Base-by-base conservation (phyloP, 2,888 invertebrate species). In the Apantesis nais region DNA sequence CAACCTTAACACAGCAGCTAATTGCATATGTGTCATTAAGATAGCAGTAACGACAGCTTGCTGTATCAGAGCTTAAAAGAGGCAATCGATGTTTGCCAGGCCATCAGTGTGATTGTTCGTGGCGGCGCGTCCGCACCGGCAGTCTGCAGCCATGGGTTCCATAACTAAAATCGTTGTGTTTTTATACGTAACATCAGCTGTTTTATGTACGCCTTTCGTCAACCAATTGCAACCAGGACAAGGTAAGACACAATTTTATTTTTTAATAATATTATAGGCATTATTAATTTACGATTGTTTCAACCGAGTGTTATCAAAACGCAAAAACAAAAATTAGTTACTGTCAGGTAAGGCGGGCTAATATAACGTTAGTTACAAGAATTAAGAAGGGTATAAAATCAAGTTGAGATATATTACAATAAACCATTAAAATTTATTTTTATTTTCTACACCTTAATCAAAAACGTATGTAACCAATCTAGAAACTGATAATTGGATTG, bases 101-200 rank as follows among this genome's bases (percentile, higher is more conserved):
- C 89, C 91, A 90, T 88, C 88, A 88, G 86, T 87, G 85, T 83
- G 87, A 83, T 81, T 79, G 79, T 74, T 78, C 78, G 82, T 77
- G 83, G 80, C 83, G 81, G 78, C 82, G 83, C 75, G 82, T 77
- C 82, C 82, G 83, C 79, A 79, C 77, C 79, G 75, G 62, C 25
- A 58, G 76, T 78, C 91, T 94, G 93, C 94, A 88, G 84, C 83
- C 88, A 95, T 95, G 95, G 89, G 88, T 85, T 85, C 89, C 88
- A 86, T 89, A 87, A 78, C 81, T 82, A 84, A 85, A 84, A 82
- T 87, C 81, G 88, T 92, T 83, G 92, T 90, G 83, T 78, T 93
- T 55, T 77, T 92, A 62, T 83, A 87, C 74, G 79, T 89, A 69
- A 83, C 82, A 66, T 79, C 85, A 62, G 80, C 89, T 25, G 86